phyloP scores from a whole-genome alignment of 2,113 vertebrate species.

The Micromys minutus region DNA sequence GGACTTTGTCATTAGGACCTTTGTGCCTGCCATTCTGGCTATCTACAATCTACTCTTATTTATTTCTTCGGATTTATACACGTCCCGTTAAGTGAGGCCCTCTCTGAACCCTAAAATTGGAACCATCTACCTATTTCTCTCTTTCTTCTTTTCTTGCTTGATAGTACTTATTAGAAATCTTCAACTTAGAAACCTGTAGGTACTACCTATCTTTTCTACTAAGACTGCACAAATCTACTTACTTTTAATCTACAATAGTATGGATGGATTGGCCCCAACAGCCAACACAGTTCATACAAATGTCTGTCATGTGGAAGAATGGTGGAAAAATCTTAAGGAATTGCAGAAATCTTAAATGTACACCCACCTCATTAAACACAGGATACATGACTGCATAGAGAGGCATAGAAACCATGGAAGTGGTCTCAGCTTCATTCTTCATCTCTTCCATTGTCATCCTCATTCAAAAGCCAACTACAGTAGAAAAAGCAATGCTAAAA shows the following conservation, averaged over 20 bases:
- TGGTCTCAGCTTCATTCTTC: constrained; percentile 96
- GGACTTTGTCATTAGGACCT: neutral
- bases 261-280: neutral
- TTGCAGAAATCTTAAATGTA: neutral
- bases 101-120: neutral
- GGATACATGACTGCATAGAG: constrained; percentile 97
- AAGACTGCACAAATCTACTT: neutral
- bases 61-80: neutral
- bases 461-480: constrained; percentile 91
- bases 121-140: neutral
- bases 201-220: neutral
- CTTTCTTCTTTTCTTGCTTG: neutral
- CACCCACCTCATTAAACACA: constrained; percentile 94
- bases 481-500: constrained; percentile 86
- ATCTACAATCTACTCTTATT: neutral
- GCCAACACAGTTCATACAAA: neutral
- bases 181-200: neutral
- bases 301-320: constrained; percentile 9
- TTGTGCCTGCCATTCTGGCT: neutral
- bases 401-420: constrained; percentile 95
- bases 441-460: constrained; percentile 98
- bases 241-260: neutral
- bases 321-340: neutral
- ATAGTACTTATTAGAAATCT: neutral
- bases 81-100: neutral